Percentiles rank a stretch among this genome's conserved stretches.
Conservation (phyloP, 2,797 vertebrate genomes). For the Sebastolobus altivelis region DNA sequence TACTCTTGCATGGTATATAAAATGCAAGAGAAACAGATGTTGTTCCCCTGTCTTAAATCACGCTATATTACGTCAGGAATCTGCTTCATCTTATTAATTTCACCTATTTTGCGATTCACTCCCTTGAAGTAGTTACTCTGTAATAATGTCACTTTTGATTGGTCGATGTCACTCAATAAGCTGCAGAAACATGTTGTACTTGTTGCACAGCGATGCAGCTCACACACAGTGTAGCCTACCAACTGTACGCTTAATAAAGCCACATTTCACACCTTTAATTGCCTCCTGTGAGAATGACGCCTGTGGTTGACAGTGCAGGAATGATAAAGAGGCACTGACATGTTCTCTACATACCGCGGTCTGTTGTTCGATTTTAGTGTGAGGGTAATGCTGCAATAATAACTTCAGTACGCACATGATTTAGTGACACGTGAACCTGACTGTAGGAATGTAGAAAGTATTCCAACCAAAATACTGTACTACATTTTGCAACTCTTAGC, state of each 20-base stretch:
- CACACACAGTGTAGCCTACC: background rate
- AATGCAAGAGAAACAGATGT: constrained; percentile 33
- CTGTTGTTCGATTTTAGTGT: constrained; percentile 15
- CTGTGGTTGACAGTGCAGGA: constrained; percentile 12
- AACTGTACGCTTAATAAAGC: background rate
- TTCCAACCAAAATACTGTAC: background rate
- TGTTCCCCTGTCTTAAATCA: background rate
- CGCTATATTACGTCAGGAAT: background rate
- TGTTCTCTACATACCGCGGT: constrained; percentile 43
- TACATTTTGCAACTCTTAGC: background rate
- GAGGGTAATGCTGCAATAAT: background rate
- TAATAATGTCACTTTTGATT: background rate
- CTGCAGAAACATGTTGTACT: background rate
- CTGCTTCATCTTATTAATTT: background rate
- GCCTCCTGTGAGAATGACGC: constrained; percentile 21
- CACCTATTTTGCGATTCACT: background rate
- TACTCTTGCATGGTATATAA: background rate
- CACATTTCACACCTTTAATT: constrained; percentile 14
- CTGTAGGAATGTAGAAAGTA: background rate
- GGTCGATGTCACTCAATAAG: background rate
- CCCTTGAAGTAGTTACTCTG: background rate
- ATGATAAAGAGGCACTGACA: constrained; percentile 24
- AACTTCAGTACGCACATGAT: background rate
- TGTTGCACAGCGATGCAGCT: background rate
- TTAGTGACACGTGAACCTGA: background rate